Conservation (phyloP, 2,888 invertebrate species). For the Malachius bipustulatus region DNA sequence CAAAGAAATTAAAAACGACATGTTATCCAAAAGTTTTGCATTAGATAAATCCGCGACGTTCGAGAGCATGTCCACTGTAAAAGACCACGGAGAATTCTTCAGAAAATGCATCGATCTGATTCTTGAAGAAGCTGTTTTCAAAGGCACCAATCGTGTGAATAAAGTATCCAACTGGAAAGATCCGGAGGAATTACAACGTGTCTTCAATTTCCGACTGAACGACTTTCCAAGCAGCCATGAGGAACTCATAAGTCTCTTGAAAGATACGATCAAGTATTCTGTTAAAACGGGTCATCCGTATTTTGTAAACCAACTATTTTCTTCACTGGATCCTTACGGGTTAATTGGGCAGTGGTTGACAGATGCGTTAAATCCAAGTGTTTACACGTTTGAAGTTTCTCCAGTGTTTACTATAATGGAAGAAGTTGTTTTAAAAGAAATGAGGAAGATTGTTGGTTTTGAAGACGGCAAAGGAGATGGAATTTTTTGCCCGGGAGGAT, state of each 20-base stretch:
- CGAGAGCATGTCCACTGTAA: too few relatives aligned
- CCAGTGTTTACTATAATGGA: conserved; percentile 46
- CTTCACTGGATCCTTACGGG: conserved; percentile 43
- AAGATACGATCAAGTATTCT: conserved; percentile 42
- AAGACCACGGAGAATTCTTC: conserved; percentile 37
- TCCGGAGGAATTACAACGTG: conserved; percentile 36
- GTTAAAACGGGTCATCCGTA: conserved; percentile 47
- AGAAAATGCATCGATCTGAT: conserved; percentile 33
- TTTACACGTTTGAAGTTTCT: conserved; percentile 46
- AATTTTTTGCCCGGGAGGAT: conserved; percentile 46
- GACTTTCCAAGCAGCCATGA: conserved; percentile 35
- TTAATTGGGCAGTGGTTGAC: conserved; percentile 42
- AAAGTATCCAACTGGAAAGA: conserved; percentile 42
- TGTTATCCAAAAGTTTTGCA: too few relatives aligned
- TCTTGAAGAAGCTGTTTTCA: conserved; percentile 36
- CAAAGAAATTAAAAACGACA: too few relatives aligned
- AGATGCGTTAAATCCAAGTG: conserved; percentile 40
- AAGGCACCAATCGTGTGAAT: conserved; percentile 32
- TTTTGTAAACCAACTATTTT: conserved; percentile 46
- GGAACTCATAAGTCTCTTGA: conserved; percentile 35
- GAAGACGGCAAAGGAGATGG: conserved; percentile 37
- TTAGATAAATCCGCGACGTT: too few relatives aligned
- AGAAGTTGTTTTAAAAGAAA: conserved; percentile 36
- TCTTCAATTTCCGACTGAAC: conserved; percentile 34
- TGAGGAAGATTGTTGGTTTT: conserved; percentile 39